Base-by-base conservation (phyloP, 2,797 vertebrate genomes). In the Notamacropus eugenii region DNA sequence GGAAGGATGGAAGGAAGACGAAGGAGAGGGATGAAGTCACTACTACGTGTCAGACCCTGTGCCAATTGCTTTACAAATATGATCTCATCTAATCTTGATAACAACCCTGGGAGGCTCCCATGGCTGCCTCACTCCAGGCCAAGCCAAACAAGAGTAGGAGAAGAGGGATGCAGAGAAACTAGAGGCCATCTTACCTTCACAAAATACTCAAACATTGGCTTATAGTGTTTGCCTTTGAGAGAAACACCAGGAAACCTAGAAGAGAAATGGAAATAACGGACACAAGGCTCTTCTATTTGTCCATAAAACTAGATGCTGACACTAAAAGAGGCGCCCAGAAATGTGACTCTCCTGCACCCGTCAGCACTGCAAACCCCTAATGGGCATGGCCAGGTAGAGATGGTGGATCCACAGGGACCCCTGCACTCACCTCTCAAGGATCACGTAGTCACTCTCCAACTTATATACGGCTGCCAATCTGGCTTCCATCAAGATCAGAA, bases 401-500 rank as follows among this genome's bases (percentile, higher is more conserved):
- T 3, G 40, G n/a, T 0, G 0, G n/a, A 74, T 9, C 16, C 67
- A 74, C 62, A 4, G 10, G 58, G 58, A 59, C 4, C 1, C 62
- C 31, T 9, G 92, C 96, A 99, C 99, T 99, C 98, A 99, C 99
- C 99, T 99, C 96, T 99, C 99, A 97, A 99, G 98, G 96, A 99
- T 92, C 54, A 99, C 99, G 98, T 99, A 99, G 97, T 99, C 99
- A 29, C 95, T 98, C 97, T 99, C 99, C 0, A 99, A 97, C 97
- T 99, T 99, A 97, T 99, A 99, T 92, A 99, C 99, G n/a, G 99
- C 99, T 59, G 98, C 97, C 94, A 99, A 99, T 94, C 99, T 99
- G 97, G 99, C 99, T 98, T 99, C 99, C 99, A 99, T 99, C 99
- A 99, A 98, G 96, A 99, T 99, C 98, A 99, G 99, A 11, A 98